A percentile compares a stretch with the other conserved stretches of the same genome.
Evolutionary conservation across 2,888 invertebrate species (phyloP).

Genomic region (Limnephilus lunatus): DNA sequence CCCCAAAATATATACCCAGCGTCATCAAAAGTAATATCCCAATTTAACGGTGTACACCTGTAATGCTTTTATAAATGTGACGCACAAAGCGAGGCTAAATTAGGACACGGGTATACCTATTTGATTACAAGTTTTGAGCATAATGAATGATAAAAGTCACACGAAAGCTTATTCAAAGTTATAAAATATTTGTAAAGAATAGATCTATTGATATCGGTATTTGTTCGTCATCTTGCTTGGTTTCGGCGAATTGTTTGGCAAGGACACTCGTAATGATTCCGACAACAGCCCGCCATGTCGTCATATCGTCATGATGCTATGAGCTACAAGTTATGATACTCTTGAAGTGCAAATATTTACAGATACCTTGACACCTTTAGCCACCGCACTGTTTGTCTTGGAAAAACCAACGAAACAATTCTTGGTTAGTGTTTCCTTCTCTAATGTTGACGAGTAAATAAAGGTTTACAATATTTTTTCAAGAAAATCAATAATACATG

Average conservation of each 20-base stretch:
- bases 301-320: neutral
- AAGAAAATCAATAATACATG: neutral
- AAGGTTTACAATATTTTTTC: neutral
- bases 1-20: neutral
- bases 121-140: neutral
- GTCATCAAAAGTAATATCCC: neutral
- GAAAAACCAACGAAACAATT: neutral
- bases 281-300: neutral
- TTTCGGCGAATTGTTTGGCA: neutral
- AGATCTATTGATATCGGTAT: neutral
- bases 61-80: neutral
- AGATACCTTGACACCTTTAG: slow-evolving; percentile 11
- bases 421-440: neutral
- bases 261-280: neutral
- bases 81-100: neutral
- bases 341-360: slow-evolving; percentile 2
- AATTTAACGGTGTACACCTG: neutral
- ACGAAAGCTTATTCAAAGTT: neutral
- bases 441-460: neutral
- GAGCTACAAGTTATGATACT: neutral
- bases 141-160: neutral
- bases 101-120: neutral
- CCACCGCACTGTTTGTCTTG: neutral
- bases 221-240: neutral
- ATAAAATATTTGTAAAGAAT: neutral